phyloP scores from a whole-genome alignment of 2,113 vertebrate genomes.

The Hiodon alosoides region DNA sequence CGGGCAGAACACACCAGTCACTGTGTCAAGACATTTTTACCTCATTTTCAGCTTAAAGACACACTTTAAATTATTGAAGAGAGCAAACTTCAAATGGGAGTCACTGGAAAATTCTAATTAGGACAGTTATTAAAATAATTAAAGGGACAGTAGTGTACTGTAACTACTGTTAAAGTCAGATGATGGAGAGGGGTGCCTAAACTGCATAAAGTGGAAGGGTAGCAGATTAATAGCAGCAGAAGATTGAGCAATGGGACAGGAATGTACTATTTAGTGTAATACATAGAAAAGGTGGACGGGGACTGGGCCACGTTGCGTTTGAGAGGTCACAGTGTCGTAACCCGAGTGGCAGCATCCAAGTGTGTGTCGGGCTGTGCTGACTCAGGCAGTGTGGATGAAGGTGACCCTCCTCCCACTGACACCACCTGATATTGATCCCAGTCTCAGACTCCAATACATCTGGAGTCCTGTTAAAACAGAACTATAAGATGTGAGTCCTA shows the following conservation, averaged over 20 bases:
- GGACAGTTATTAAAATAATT: background rate
- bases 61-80: background rate
- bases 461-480: background rate
- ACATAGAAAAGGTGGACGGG: background rate
- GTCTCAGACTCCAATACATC: background rate
- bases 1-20: background rate
- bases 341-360: background rate
- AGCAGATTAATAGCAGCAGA: background rate
- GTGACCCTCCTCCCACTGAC: conserved; percentile 13
- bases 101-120: background rate
- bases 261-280: background rate
- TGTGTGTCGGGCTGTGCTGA: conserved; percentile 19
- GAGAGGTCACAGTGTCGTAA: background rate
- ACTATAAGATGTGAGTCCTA: background rate
- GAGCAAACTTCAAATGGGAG: background rate
- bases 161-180: background rate
- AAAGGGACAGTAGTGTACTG: background rate
- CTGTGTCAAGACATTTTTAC: background rate
- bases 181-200: background rate
- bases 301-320: background rate
- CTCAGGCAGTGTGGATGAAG: conserved; percentile 15
- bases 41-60: background rate
- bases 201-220: background rate
- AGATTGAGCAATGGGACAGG: background rate
- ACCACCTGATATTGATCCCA: background rate